These are phyloP conservation scores for Seriola aureovittata DNA, from an alignment of 2,113 vertebrate species.

Conservation along the genomic window DNA sequence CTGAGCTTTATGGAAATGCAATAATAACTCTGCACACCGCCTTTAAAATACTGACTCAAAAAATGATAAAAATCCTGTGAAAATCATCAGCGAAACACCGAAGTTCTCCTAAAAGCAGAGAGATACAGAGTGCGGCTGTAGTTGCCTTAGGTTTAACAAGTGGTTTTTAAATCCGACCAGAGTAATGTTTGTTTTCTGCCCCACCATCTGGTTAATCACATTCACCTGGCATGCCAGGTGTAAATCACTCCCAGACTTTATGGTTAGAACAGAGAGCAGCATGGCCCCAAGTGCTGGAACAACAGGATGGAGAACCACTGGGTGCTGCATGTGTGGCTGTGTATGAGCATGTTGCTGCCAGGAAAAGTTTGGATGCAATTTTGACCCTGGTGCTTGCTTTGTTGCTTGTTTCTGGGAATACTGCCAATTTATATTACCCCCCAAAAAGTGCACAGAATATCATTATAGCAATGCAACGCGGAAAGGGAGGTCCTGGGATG, in stretches of 20 bases:
- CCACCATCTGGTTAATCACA: slow-evolving; percentile 37
- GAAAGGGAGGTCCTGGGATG: slow-evolving; percentile 40
- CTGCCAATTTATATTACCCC: slow-evolving; percentile 57
- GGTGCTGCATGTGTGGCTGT: slow-evolving; percentile 39
- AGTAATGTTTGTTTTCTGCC: slow-evolving; percentile 42
- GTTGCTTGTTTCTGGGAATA: slow-evolving; percentile 67
- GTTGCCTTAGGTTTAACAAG: slow-evolving; percentile 24
- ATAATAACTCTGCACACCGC: no score
- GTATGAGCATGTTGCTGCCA: slow-evolving; percentile 56
- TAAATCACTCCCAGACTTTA: slow-evolving; percentile 47
- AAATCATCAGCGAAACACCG: not conserved
- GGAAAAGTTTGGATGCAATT: slow-evolving; percentile 68
- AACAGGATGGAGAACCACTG: slow-evolving; percentile 15
- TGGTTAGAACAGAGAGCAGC: slow-evolving; percentile 24
- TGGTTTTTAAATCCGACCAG: slow-evolving; percentile 28
- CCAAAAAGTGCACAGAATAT: slow-evolving; percentile 25
- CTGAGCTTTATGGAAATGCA: not conserved
- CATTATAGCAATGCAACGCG: slow-evolving; percentile 52
- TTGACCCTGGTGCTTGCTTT: slow-evolving; percentile 61
- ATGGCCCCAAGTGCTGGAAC: slow-evolving; percentile 18
- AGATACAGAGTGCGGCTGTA: not conserved
- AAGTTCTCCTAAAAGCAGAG: not conserved
- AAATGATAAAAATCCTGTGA: not conserved
- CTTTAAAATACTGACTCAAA: not conserved
- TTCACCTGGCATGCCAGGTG: slow-evolving; percentile 60